Conservation (phyloP, 37 sponge, comb jelly and placozoan genomes). For the Lycopodina hypogea region DNA sequence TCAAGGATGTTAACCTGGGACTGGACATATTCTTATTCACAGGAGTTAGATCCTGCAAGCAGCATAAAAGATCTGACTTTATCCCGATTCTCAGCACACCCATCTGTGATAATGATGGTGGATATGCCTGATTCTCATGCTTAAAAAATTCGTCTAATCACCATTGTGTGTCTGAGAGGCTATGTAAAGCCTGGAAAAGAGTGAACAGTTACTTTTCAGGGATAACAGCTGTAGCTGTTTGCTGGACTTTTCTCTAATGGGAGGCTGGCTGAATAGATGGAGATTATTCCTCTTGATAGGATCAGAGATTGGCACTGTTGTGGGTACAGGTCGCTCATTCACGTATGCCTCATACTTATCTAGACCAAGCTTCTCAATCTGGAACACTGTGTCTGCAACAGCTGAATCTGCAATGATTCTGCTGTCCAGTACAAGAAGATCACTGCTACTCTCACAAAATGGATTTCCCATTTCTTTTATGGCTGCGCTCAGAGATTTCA, state of each 20-base stretch:
- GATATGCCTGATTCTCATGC: slow-evolving; percentile 40
- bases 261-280: neutral
- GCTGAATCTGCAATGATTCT: slow-evolving; percentile 6
- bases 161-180: slow-evolving; percentile 24
- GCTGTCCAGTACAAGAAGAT: slow-evolving; percentile 11
- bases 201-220: slow-evolving; percentile 7
- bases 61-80: neutral
- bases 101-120: slow-evolving; percentile 15
- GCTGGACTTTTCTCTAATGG: neutral
- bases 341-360: neutral
- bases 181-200: slow-evolving; percentile 24
- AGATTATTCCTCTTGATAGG: slow-evolving; percentile 21
- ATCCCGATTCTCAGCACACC: neutral
- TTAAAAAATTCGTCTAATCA: slow-evolving; percentile 17
- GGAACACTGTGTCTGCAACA: neutral
- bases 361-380: slow-evolving; percentile 1
- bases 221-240: neutral
- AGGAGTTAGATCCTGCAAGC: neutral
- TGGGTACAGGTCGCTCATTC: neutral
- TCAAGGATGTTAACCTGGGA: neutral
- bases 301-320: neutral
- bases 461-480: too few species aligned
- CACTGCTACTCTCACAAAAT: neutral
- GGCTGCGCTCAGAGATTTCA: too few species aligned
- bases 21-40: neutral